These are phyloP conservation scores for Phorcus lineatus DNA, from an alignment of 2,888 invertebrate species.

Conservation along the genomic window DNA sequence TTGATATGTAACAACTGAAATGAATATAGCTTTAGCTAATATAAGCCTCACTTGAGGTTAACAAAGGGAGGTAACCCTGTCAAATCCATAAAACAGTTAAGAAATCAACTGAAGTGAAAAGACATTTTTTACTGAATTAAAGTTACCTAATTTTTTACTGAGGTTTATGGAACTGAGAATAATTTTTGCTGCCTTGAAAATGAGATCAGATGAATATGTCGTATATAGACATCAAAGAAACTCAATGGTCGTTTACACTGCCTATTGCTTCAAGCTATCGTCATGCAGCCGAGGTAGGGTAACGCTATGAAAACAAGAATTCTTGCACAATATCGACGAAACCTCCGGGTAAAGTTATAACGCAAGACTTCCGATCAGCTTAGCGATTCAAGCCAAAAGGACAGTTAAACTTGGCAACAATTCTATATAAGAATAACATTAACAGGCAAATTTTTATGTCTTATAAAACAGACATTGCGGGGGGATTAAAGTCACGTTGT, in stretches of 20 bases:
- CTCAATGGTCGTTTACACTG: too few species aligned
- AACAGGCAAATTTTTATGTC: constrained; percentile 11
- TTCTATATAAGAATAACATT: constrained; percentile 7
- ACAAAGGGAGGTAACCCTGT: background rate
- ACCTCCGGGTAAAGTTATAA: background rate
- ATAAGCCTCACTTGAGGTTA: background rate
- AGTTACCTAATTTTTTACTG: too few species aligned
- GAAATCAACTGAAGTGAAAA: too few species aligned
- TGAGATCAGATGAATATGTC: too few species aligned
- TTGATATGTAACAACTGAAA: too few species aligned
- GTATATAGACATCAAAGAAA: too few species aligned
- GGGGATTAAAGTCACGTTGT: constrained; percentile 13
- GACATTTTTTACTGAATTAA: too few species aligned
- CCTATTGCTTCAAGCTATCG: constrained; percentile 9
- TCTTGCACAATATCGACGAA: constrained; percentile 14
- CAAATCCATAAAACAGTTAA: too few species aligned
- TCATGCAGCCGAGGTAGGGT: constrained; percentile 13
- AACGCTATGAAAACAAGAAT: background rate
- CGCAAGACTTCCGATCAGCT: background rate
- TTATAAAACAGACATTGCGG: background rate
- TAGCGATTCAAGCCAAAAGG: background rate
- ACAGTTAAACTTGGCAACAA: background rate
- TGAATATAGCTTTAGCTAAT: too few species aligned
- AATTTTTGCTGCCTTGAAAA: too few species aligned
- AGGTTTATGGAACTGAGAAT: too few species aligned